Base-by-base conservation (phyloP, 2,888 invertebrate genomes). In the Torymus texanus region DNA sequence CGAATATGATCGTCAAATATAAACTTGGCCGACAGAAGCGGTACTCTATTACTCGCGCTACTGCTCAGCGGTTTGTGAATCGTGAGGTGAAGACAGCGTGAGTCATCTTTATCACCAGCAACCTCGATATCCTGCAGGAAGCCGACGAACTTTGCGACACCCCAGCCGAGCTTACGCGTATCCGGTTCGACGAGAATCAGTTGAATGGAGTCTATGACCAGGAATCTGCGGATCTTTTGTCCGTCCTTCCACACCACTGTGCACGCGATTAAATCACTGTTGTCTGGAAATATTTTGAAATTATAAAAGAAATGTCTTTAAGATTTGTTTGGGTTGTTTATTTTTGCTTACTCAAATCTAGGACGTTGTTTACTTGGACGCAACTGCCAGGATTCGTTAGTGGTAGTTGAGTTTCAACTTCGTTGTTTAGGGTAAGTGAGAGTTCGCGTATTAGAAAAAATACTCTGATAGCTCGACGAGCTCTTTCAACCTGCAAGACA, bases 1-100 rank as follows among this genome's bases (percentile, higher is more conserved):
- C 99, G 93, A 84, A 99, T 99, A 89, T 99, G 98, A 91, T 99
- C 99, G 88, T 99, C 99, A 89, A 99, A 99, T 81, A 98, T 94
- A 91, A 99, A 98, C 90, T 96, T 97, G 12, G 97, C 97, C 3
- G 96, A 94, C 11, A 98, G 91, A n/a, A 97, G 90, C 0, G 97
- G 95, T 0, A 95, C 93, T 67, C 95, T 92, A 75, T 95, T 95
- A n/a, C 92, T 92, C 75, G 94, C 93, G 10, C 92, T 91, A 80
- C 92, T 91, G n/a, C 92, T 91, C 73, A 93, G 92, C 0, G 96
- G 96, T 85, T 96, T 95, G 90, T 98, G 97, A 53, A 98, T 96
- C 0, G 97, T 97, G 73, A 99, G 94, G 88, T 98, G 97, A 24
- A 99, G 93, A 86, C 98, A 97, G 10, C 98, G 93, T 0, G 98